Base-by-base conservation (phyloP, 2,797 vertebrate genomes). In the Sardinella longiceps region DNA sequence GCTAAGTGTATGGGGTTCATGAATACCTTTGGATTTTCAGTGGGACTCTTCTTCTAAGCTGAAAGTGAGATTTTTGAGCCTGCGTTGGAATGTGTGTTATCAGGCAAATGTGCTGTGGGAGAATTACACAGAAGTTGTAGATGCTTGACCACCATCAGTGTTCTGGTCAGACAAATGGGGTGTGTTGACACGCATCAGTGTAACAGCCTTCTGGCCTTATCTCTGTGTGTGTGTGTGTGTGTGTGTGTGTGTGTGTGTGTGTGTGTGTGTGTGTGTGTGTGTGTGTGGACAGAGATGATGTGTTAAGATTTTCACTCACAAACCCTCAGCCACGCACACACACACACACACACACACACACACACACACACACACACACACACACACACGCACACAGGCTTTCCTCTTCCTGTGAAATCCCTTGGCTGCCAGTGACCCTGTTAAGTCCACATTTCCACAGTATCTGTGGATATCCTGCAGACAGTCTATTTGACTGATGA, bases 341-440 rank as follows among this genome's bases (percentile, higher is more conserved):
- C 43, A 28, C n/a, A 25, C 58, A 2, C 60, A 48, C 81, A 58
- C 81, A 82, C 90, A 86, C 86, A 46, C 50, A 86, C 88, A 84
- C 88, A 87, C 88, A 88, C 87, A 86, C 89, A 87, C 90, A 89
- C 86, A 91, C 88, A 91, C 91, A 92, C 88, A 90, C 89, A 91
- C 89, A 88, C 90, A 80, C 53, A 85, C 66, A 74, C 66, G 20
- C 30, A 74, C 66, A 37, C 66, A 70, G 28, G 5, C 63, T 30
- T 28, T 18, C 14, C 30, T 37, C 30, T 37, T 70, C 66, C 66
- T 74, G 66, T 74, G 30, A 74, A 33, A 20, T 74, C 66, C 66
- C 30, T 37, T 37, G 66, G 20, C 30, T 20, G 15, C 33, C 37
- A 37, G 66, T 74, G 66, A 74, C 66, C 66, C 66, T 15, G 66